Evolutionary conservation across 92 coral and sea anemone species (phyloP), one percentile per base, ranked within the genome.

Genomic region (Heteractis magnifica): DNA sequence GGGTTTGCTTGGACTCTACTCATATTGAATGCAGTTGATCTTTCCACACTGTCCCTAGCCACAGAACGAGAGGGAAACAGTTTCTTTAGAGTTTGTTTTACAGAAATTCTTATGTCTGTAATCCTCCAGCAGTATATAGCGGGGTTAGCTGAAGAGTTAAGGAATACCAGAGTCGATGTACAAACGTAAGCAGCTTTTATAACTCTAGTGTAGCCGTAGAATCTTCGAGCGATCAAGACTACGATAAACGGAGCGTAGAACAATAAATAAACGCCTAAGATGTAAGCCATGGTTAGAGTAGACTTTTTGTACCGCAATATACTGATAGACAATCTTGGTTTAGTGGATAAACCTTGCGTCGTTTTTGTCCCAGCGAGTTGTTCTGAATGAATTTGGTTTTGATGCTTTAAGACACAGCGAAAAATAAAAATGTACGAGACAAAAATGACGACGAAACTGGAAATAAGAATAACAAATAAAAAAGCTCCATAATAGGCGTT

Each of bases 41-140:
- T 23, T 68, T 68, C 70, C 59, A 8, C 6, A 26, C 8, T n/a
- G 44, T 68, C 10, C 15, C 55, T 49, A 10, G n/a, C 79, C 58
- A 3, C 9, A 26, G 44, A 20, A 1, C 6, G 0, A 7, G 73
- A 68, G 3, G 49, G 23, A 26, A 21, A 49, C 23, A 74, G 4
- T 8, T 58, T 82, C 20, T 49, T 82, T 64, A 82, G 48, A 56
- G 75, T 58, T 62, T 56, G 56, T 50, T 74, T 82, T n/a, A 77
- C 93, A 23, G 93, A 90, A 44, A 34, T 83, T 77, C 95, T 75
- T 15, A 92, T 75, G n/a, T 84, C 88, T 51, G 79, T 81, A 71
- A 90, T 92, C 86, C 91, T 87, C 95, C 92, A 90, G 13, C 93
- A 90, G 60, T 92, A 92, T 19, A 92, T 87, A 9, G 79, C 74